Conservation (phyloP, 2,797 vertebrate genomes). For the Sphaeramia orbicularis region DNA sequence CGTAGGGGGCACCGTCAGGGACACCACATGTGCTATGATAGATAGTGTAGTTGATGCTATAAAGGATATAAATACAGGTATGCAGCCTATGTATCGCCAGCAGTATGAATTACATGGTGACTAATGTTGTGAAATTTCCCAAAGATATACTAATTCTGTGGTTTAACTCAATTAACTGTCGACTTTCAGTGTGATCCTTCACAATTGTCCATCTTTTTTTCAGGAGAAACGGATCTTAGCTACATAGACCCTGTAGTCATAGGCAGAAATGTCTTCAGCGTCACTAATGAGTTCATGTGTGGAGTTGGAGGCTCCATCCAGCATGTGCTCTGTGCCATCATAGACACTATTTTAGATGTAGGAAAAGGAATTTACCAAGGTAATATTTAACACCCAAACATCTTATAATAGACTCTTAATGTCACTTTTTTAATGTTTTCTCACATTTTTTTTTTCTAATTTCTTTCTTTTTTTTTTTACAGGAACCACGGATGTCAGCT, state of each 20-base stretch:
- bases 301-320: constrained; percentile 59
- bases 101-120: not conserved
- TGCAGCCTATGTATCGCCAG: not conserved
- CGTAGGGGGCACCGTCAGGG: constrained; percentile 35
- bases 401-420: not conserved
- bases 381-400: constrained; percentile 10
- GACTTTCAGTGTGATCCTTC: not conserved
- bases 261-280: constrained; percentile 64
- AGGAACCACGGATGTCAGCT: constrained; percentile 70
- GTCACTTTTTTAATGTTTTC: not conserved
- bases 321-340: constrained; percentile 56
- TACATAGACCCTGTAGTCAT: constrained; percentile 73
- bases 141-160: too few relatives aligned
- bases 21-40: constrained; percentile 55
- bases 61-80: constrained; percentile 64
- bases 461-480: not conserved
- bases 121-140: not conserved
- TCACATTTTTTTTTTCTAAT: not conserved
- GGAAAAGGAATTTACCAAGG: constrained; percentile 67
- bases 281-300: constrained; percentile 58
- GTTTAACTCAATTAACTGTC: not conserved
- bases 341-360: constrained; percentile 67
- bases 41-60: constrained; percentile 48
- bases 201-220: constrained; percentile 13
- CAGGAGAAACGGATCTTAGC: constrained; percentile 71